These are phyloP conservation scores for Hyperopisus bebe DNA, from an alignment of 2,113 vertebrate genomes.

Conservation along the genomic window DNA sequence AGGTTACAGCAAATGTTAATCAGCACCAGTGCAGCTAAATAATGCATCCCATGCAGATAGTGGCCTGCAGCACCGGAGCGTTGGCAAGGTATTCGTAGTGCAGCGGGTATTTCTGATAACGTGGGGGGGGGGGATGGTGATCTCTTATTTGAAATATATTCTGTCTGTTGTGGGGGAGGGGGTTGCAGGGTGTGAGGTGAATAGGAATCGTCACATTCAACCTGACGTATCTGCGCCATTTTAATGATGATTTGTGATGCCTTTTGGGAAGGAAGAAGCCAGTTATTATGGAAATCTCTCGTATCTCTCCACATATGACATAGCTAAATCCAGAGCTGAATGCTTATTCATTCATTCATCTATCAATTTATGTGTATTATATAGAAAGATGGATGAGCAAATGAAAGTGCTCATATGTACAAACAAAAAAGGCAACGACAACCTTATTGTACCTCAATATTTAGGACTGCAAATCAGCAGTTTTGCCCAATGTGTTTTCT, in stretches of 20 bases:
- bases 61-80: slow-evolving; percentile 62
- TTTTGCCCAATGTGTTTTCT: neutral
- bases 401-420: neutral
- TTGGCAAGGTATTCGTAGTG: slow-evolving; percentile 68
- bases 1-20: slow-evolving; percentile 84
- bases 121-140: neutral
- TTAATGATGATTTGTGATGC: neutral
- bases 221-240: neutral
- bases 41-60: slow-evolving; percentile 82
- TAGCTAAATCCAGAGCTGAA: neutral
- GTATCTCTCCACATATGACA: neutral
- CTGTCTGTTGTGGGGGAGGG: neutral
- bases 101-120: slow-evolving; percentile 61
- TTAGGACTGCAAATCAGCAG: neutral
- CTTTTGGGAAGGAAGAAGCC: neutral
- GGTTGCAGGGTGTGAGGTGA: neutral
- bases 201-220: slow-evolving; percentile 8
- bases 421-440: neutral
- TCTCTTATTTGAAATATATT: slow-evolving; percentile 4
- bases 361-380: neutral
- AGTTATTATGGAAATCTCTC: neutral
- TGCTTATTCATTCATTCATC: neutral
- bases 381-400: neutral
- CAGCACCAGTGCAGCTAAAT: slow-evolving; percentile 76
- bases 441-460: neutral